Conservation (phyloP, 2,113 vertebrate genomes). For the Mugil cephalus region DNA sequence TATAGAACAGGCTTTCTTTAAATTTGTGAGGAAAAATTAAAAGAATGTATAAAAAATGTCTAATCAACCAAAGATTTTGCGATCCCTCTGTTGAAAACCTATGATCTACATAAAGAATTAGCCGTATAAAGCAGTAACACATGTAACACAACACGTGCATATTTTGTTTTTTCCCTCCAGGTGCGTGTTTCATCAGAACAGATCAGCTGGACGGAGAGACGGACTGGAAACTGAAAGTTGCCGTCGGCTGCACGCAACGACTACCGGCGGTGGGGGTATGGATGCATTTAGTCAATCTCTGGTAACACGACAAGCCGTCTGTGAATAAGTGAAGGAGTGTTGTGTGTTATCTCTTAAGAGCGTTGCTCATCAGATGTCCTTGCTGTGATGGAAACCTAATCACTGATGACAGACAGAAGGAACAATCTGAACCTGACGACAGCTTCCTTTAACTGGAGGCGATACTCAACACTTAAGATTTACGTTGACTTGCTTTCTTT, state of each 20-base stretch:
- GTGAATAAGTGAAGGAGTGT: slow-evolving; percentile 13
- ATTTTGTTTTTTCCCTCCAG: slow-evolving; percentile 73
- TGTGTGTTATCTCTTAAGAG: slow-evolving; percentile 42
- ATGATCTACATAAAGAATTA: too few species aligned
- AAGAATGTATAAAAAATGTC: too few species aligned
- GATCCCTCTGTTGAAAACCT: too few species aligned
- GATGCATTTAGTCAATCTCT: slow-evolving; percentile 12
- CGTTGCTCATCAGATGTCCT: slow-evolving; percentile 39
- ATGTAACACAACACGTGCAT: too few species aligned
- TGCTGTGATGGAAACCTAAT: slow-evolving; percentile 60
- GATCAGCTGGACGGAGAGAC: slow-evolving; percentile 98
- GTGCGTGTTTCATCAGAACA: slow-evolving; percentile 95
- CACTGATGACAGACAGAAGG: slow-evolving; percentile 48
- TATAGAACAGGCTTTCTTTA: too few species aligned
- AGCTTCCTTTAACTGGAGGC: slow-evolving; percentile 70
- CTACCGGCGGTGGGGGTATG: slow-evolving; percentile 93
- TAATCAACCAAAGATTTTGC: too few species aligned
- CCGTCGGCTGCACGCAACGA: slow-evolving; percentile 94
- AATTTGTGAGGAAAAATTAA: too few species aligned
- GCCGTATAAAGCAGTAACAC: too few species aligned
- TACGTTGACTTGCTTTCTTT: slow-evolving; percentile 40
- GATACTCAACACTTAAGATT: slow-evolving; percentile 76
- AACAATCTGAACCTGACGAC: slow-evolving; percentile 31
- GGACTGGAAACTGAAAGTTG: slow-evolving; percentile 97
- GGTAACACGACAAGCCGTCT: slow-evolving; percentile 6